Percentiles rank a stretch among this genome's conserved stretches.
phyloP scores from a whole-genome alignment of 92 coral and sea anemone genomes.

The Heliopora coerulea region DNA sequence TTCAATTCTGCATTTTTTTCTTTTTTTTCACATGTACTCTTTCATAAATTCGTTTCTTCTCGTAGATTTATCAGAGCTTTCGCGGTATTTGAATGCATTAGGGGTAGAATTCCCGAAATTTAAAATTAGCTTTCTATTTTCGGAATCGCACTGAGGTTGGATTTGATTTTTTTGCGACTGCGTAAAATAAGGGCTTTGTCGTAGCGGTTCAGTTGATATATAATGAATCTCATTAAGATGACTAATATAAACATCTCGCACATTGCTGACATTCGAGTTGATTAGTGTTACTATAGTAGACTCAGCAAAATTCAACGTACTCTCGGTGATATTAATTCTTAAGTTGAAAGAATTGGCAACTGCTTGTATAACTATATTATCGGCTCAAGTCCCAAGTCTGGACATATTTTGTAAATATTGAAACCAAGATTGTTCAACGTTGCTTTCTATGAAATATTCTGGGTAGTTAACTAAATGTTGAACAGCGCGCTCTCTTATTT shows the following conservation, averaged over 20 bases:
- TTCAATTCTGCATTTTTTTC: neutral
- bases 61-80: neutral
- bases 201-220: constrained; percentile 29
- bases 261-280: constrained; percentile 10
- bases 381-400: constrained; percentile 61
- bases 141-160: neutral
- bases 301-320: too few relatives aligned
- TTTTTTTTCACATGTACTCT: constrained; percentile 20
- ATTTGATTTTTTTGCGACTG: constrained; percentile 4
- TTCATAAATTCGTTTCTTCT: neutral
- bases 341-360: constrained; percentile 57
- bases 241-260: constrained; percentile 18
- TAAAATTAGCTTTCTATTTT: constrained; percentile 7
- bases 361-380: constrained; percentile 61
- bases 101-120: neutral
- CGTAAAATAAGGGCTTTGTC: constrained; percentile 14
- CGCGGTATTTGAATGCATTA: neutral
- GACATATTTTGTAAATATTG: constrained; percentile 52
- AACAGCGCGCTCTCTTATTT: too few relatives aligned
- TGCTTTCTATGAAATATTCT: too few relatives aligned
- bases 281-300: too few relatives aligned
- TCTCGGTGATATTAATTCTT: constrained; percentile 44
- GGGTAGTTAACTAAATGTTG: too few relatives aligned
- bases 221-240: constrained; percentile 47
- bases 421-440: constrained; percentile 50